These are phyloP conservation scores for Malacosoma neustria DNA, from an alignment of 2,888 invertebrate species.

Conservation along the genomic window DNA sequence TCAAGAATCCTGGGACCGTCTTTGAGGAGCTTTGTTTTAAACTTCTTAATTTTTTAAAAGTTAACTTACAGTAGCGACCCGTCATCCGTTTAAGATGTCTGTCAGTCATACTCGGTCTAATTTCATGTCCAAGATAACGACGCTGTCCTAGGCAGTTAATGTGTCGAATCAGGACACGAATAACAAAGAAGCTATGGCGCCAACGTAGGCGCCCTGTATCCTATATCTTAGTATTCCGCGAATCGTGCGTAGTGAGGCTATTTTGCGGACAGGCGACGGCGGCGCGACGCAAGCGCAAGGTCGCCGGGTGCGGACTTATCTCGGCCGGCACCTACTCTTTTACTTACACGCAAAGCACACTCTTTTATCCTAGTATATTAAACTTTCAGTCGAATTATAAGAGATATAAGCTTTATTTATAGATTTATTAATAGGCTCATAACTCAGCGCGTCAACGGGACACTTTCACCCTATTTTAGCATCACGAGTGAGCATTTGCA, in stretches of 20 bases:
- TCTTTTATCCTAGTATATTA: conserved; percentile 29
- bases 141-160: no score
- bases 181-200: conserved; percentile 10
- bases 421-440: conserved; percentile 32
- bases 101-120: no score
- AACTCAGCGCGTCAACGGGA: conserved; percentile 37
- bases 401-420: conserved; percentile 8
- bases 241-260: conserved; percentile 36
- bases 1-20: no score
- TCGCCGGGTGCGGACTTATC: conserved; percentile 60
- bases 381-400: conserved; percentile 21
- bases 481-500: conserved; percentile 23
- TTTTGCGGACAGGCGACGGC: conserved; percentile 25
- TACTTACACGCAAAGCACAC: conserved; percentile 29
- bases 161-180: background rate
- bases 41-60: no score
- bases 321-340: conserved; percentile 37
- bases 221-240: conserved; percentile 38
- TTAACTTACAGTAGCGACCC: no score
- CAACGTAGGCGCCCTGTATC: conserved; percentile 40
- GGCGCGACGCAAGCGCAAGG: conserved; percentile 54
- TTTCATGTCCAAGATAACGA: no score
- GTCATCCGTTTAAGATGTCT: no score
- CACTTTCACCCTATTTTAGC: conserved; percentile 46
- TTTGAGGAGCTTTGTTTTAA: no score